Evolutionary conservation across 2,113 vertebrate species (phyloP), one percentile per base, ranked within the genome.

Genomic region (Hippocampus mohnikei): DNA sequence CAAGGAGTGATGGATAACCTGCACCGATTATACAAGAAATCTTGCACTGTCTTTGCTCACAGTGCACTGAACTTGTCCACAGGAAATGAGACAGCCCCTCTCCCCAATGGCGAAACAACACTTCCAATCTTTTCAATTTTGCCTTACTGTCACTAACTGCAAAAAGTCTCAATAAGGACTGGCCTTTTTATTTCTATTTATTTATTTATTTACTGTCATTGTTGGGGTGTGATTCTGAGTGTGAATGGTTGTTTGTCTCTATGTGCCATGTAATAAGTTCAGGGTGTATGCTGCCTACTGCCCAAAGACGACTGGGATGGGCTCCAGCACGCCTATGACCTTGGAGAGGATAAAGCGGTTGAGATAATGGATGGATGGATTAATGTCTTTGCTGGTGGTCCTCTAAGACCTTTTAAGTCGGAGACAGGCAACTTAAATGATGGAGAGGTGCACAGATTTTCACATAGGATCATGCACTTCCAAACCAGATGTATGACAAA

Each of bases 51-150:
- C 78, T 85, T 41, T 77, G 66, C 80, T 85, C 77, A 89, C 76
- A 81, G 84, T 82, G 81, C 84, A 82, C 72, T 66, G 77, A 79
- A 73, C 78, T 85, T 42, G 61, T 71, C 76, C 72, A 84, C 85
- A 89, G 88, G 88, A 89, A 89, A 89, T 89, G 80, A 88, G 80
- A 84, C 74, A 66, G 73, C 63, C 76, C 77, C 78, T 46, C 66
- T 70, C 67, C 78, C 50, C 1, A 67, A 79, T 69, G 78, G 77
- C 70, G 66, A 74, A 74, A 76, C 64, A 74, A 76, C 67, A 67
- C 79, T 82, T 81, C 75, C 69, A 74, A 85, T 86, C 82, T 87
- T 87, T 84, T 83, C 80, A 74, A 73, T 86, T 81, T 81, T 63
- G 74, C 79, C 74, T 67, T 69, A 46, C 69, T 69, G 74, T 85